These are phyloP conservation scores for Antennarius maculatus DNA, from an alignment of 2,797 vertebrate genomes.

Conservation along the genomic window DNA sequence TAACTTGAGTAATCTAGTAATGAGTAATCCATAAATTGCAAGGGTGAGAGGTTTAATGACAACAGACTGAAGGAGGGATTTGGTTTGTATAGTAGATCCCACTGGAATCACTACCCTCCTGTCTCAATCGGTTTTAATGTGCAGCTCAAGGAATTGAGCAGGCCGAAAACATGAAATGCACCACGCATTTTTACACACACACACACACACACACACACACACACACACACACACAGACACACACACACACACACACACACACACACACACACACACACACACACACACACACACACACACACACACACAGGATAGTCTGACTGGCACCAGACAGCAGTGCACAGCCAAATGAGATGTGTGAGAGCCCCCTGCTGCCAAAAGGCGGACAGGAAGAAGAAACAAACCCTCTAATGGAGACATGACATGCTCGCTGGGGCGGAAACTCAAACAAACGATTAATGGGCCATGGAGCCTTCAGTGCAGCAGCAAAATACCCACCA, in stretches of 20 bases:
- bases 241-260: slow-evolving; percentile 26
- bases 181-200: slow-evolving; percentile 33
- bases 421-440: slow-evolving; percentile 83
- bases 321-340: slow-evolving; percentile 84
- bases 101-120: slow-evolving; percentile 57
- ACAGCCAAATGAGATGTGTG: slow-evolving; percentile 81
- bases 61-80: slow-evolving; percentile 61
- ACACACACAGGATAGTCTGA: slow-evolving; percentile 79
- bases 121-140: slow-evolving; percentile 64
- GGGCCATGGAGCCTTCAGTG: slow-evolving; percentile 81
- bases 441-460: slow-evolving; percentile 89
- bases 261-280: slow-evolving; percentile 27
- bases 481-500: slow-evolving; percentile 69
- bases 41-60: slow-evolving; percentile 57
- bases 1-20: slow-evolving; percentile 65
- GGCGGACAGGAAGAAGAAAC: slow-evolving; percentile 82
- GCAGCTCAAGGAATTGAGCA: slow-evolving; percentile 60
- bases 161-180: slow-evolving; percentile 52
- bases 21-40: slow-evolving; percentile 53
- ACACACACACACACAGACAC: slow-evolving; percentile 29
- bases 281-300: slow-evolving; percentile 46
- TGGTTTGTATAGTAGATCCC: slow-evolving; percentile 57
- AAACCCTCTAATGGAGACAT: slow-evolving; percentile 87
- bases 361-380: slow-evolving; percentile 85
- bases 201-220: slow-evolving; percentile 29